A percentile compares a stretch with the other conserved stretches of the same genome.
Evolutionary conservation across 2,888 invertebrate species (phyloP).

Genomic region (Steinernema scapterisci): DNA sequence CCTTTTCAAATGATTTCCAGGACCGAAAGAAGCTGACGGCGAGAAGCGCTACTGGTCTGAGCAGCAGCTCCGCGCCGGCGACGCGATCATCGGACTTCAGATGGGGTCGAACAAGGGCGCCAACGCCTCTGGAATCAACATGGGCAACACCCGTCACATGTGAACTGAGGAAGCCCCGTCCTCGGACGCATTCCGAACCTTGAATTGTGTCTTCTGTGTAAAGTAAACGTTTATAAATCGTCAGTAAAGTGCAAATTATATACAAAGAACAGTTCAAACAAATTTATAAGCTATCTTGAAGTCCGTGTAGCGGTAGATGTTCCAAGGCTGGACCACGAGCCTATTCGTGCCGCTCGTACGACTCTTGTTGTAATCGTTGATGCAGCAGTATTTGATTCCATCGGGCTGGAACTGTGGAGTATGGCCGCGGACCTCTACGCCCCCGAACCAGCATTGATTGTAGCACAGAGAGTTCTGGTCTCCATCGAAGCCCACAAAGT

Average conservation of each 20-base stretch:
- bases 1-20: no score
- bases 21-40: constrained; percentile 93
- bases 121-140: constrained; percentile 86
- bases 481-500: not conserved
- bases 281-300: not conserved
- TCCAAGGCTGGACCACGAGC: not conserved
- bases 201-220: no score
- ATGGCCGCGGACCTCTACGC: not conserved
- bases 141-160: constrained; percentile 41
- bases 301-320: not conserved
- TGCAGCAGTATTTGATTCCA: not conserved
- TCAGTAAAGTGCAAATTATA: no score
- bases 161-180: constrained; percentile 9
- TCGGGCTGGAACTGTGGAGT: not conserved
- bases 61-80: constrained; percentile 77
- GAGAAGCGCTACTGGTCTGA: constrained; percentile 91
- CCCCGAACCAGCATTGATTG: not conserved
- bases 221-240: no score
- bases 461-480: not conserved
- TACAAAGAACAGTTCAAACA: not conserved
- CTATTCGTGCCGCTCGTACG: not conserved
- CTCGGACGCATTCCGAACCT: no score
- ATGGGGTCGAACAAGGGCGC: constrained; percentile 98
- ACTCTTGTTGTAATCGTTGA: not conserved
- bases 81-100: constrained; percentile 80